Conservation (phyloP, 2,888 invertebrate genomes). For the Exephanes ischioxanthus region DNA sequence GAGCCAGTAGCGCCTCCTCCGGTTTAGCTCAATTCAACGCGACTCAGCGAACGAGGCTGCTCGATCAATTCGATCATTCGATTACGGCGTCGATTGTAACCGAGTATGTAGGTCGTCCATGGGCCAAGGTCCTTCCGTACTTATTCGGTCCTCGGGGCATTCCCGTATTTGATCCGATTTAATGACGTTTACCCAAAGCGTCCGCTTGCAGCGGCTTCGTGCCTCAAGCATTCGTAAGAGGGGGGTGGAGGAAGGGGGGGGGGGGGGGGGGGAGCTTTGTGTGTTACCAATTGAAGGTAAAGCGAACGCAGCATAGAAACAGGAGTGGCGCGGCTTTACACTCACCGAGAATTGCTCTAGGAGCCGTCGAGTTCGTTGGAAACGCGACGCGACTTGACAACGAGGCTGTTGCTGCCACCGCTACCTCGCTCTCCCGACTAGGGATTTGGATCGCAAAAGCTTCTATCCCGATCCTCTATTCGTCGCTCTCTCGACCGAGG, state of each 20-base stretch:
- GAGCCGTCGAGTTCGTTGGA: constrained; percentile 36
- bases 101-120: background rate
- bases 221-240: background rate
- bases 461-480: background rate
- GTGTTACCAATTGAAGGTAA: constrained; percentile 45
- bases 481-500: background rate
- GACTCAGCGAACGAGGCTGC: background rate
- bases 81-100: background rate
- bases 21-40: background rate
- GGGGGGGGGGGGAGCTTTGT: constrained; percentile 25
- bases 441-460: background rate
- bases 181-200: constrained; percentile 57
- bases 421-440: background rate
- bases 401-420: constrained; percentile 28
- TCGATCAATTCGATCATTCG: background rate
- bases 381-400: constrained; percentile 59
- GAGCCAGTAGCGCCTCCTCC: background rate
- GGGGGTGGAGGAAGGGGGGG: too few relatives aligned
- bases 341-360: constrained; percentile 35
- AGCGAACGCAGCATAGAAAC: constrained; percentile 28
- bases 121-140: background rate
- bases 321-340: constrained; percentile 31
- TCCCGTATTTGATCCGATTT: constrained; percentile 53
- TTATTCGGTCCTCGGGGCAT: constrained; percentile 13
- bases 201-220: constrained; percentile 18